These are phyloP conservation scores for Drosophila eohydei DNA, from an alignment of 2,888 invertebrate species.

Conservation along the genomic window DNA sequence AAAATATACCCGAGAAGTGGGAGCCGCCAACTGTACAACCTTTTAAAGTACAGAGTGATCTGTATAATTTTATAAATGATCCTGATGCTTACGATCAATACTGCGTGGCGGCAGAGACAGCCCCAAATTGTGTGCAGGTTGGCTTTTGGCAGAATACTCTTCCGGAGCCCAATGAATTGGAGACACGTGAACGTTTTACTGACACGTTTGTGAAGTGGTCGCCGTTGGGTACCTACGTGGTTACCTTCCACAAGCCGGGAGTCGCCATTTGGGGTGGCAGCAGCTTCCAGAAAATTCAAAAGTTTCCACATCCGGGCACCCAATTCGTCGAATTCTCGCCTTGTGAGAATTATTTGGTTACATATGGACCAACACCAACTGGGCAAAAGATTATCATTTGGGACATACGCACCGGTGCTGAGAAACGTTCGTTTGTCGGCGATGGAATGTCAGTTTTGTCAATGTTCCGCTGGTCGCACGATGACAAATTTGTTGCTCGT, in stretches of 20 bases:
- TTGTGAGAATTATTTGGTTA: conserved; percentile 97
- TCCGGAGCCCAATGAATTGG: conserved; percentile 93
- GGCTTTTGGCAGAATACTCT: conserved; percentile 95
- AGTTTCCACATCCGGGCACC: conserved; percentile 95
- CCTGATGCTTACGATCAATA: conserved; percentile 98
- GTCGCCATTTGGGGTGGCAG: conserved; percentile 99
- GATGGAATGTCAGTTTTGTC: conserved; percentile 95
- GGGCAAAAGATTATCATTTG: conserved; percentile 95
- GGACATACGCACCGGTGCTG: conserved; percentile 97
- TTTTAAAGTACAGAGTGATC: conserved; percentile 96
- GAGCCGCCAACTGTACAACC: conserved; percentile 94
- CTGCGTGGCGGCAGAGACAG: conserved; percentile 93
- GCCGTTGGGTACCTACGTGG: conserved; percentile 97
- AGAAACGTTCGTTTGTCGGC: conserved; percentile 95
- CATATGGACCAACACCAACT: conserved; percentile 94
- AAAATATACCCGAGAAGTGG: conserved; percentile 96
- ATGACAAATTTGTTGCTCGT: conserved; percentile 97
- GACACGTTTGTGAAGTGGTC: conserved; percentile 99
- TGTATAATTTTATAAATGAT: conserved; percentile 96
- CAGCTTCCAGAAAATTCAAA: conserved; percentile 95
- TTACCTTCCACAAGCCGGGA: conserved; percentile 98
- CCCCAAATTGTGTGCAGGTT: conserved; percentile 90
- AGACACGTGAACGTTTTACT: conserved; percentile 96
- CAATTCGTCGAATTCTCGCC: conserved; percentile 99
- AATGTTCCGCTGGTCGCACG: conserved; percentile 98